Conservation (phyloP, 2,113 vertebrate species). For the Pristiophorus japonicus region DNA sequence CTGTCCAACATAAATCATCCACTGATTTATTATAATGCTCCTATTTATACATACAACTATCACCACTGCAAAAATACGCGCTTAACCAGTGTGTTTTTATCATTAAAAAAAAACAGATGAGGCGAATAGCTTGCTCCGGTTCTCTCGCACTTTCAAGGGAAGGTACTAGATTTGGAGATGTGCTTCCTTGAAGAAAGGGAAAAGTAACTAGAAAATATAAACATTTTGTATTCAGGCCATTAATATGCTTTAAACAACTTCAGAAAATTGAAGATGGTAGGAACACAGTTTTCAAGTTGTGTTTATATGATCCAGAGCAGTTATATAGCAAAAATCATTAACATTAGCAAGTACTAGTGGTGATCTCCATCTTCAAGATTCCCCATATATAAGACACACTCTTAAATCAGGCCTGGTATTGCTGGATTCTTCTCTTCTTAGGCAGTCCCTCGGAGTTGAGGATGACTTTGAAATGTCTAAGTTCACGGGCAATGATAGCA, state of each 20-base stretch:
- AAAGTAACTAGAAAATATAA: background rate
- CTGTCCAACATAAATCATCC: background rate
- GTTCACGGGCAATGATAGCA: too few relatives aligned
- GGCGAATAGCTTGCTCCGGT: background rate
- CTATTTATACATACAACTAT: background rate
- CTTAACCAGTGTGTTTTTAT: too few relatives aligned
- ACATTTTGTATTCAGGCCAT: background rate
- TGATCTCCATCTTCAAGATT: background rate
- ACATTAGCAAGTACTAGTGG: background rate
- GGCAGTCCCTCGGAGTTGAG: too few relatives aligned
- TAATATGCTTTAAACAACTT: background rate
- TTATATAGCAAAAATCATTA: background rate
- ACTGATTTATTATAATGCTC: constrained; percentile 1
- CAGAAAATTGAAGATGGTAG: background rate
- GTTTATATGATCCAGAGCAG: background rate
- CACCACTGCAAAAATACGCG: background rate
- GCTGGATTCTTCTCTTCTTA: too few relatives aligned
- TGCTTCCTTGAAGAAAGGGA: background rate
- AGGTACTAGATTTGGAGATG: background rate
- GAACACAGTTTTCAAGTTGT: background rate
- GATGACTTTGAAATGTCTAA: too few relatives aligned
- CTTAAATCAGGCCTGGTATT: background rate
- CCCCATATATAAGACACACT: background rate
- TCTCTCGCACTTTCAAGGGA: background rate
- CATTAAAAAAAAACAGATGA: background rate